Conservation (phyloP, 2,797 vertebrate species). For the Meda fulgida region DNA sequence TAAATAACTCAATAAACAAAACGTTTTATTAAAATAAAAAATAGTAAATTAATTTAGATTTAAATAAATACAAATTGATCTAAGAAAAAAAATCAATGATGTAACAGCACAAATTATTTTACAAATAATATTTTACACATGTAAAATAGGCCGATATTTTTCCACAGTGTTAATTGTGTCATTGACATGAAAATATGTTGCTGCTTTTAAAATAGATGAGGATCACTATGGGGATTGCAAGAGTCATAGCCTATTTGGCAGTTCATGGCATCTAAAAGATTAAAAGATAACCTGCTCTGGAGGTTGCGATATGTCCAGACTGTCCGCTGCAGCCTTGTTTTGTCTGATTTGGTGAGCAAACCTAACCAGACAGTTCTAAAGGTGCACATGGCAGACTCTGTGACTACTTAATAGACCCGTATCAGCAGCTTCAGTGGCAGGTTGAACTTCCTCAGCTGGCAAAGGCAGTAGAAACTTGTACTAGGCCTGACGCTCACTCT, state of each 20-base stretch:
- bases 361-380: slow-evolving; percentile 15
- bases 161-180: background rate
- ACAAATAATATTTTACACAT: background rate
- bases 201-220: background rate
- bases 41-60: background rate
- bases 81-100: no score
- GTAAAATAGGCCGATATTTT: background rate
- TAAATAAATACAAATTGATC: background rate
- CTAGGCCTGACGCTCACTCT: background rate
- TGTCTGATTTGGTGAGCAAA: slow-evolving; percentile 28
- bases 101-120: background rate
- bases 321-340: background rate
- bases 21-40: background rate
- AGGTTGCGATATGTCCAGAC: slow-evolving; percentile 12
- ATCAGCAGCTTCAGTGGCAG: slow-evolving; percentile 1
- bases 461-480: background rate
- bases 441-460: slow-evolving; percentile 25
- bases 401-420: background rate
- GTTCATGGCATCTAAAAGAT: slow-evolving; percentile 8
- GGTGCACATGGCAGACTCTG: background rate
- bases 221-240: background rate
- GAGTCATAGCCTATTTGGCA: background rate
- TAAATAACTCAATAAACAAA: background rate
- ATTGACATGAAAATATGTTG: background rate
- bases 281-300: background rate